Evolutionary conservation across 2,797 vertebrate species (phyloP).

Genomic region (Scarus forsteni): DNA sequence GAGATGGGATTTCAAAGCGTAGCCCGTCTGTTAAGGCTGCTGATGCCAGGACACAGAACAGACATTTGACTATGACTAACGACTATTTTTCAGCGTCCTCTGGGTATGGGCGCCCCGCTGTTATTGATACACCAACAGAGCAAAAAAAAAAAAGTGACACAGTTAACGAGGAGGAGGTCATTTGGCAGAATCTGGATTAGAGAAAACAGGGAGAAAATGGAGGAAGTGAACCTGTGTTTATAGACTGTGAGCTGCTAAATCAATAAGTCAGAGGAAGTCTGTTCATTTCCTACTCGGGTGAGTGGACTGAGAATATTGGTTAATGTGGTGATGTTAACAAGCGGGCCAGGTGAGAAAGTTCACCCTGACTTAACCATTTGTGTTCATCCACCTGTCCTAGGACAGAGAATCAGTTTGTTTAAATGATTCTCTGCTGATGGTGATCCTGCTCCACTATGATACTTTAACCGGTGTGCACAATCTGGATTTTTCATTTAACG

Average conservation of each 20-base stretch:
- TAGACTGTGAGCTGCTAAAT: slow-evolving; percentile 49
- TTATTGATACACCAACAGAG: background rate
- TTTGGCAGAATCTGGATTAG: background rate
- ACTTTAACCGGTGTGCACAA: background rate
- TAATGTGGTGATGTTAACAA: slow-evolving; percentile 55
- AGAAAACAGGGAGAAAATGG: slow-evolving; percentile 30
- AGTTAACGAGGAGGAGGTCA: slow-evolving; percentile 1
- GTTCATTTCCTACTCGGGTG: slow-evolving; percentile 49
- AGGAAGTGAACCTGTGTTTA: slow-evolving; percentile 33
- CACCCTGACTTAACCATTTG: slow-evolving; percentile 5
- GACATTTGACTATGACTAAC: background rate
- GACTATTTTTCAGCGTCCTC: background rate
- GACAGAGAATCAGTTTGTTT: slow-evolving; percentile 28
- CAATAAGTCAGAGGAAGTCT: slow-evolving; percentile 59
- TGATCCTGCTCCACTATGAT: slow-evolving; percentile 2
- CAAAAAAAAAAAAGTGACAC: background rate
- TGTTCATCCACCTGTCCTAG: slow-evolving; percentile 3
- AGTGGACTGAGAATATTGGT: slow-evolving; percentile 49
- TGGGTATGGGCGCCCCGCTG: slow-evolving; percentile 5
- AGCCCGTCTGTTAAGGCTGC: slow-evolving; percentile 28
- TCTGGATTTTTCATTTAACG: background rate
- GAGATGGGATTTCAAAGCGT: slow-evolving; percentile 47
- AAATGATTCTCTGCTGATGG: background rate
- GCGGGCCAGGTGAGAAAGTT: slow-evolving; percentile 27
- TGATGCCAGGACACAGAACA: slow-evolving; percentile 18